Percentiles rank a stretch among this genome's conserved stretches.
Evolutionary conservation across 1,140 invertebrate species (phyloP).

Genomic region (Leptinotarsa defecta): DNA sequence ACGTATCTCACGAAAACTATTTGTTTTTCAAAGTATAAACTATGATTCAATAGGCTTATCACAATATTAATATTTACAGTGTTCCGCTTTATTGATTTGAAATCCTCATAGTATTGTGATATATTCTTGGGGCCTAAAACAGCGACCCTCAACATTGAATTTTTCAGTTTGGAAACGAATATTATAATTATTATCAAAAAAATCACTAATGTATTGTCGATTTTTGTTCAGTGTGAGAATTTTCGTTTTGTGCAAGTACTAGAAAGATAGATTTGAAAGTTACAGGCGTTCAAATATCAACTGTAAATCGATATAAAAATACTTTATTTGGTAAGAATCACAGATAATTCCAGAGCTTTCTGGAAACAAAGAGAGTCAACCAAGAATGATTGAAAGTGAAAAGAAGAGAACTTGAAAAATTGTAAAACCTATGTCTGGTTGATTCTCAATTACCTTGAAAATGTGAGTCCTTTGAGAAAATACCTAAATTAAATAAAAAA

Average conservation of each 20-base stretch:
- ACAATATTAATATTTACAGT: slow-evolving; percentile 45
- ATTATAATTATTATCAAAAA: slow-evolving; percentile 22
- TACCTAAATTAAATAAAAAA: no score
- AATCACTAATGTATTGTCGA: slow-evolving; percentile 20
- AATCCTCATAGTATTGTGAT: slow-evolving; percentile 6
- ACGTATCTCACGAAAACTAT: slow-evolving; percentile 36
- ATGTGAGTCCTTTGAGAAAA: neutral
- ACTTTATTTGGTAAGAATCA: slow-evolving; percentile 8
- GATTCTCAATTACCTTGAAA: neutral
- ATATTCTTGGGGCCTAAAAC: neutral
- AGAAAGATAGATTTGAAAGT: neutral
- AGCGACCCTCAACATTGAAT: slow-evolving; percentile 1
- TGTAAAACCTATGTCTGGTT: neutral
- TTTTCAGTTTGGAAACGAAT: neutral
- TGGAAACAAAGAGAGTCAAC: neutral
- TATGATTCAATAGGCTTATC: slow-evolving; percentile 43
- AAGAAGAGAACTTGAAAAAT: neutral
- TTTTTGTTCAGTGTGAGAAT: slow-evolving; percentile 4
- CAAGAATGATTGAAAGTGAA: neutral
- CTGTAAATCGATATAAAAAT: slow-evolving; percentile 7
- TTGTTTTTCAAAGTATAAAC: slow-evolving; percentile 41
- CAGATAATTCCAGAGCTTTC: slow-evolving; percentile 8
- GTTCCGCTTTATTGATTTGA: slow-evolving; percentile 2
- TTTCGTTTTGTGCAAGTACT: slow-evolving; percentile 20
- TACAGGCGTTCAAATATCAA: slow-evolving; percentile 9